Conservation (phyloP, 2,113 vertebrate genomes). For the Hippocampus mohnikei region DNA sequence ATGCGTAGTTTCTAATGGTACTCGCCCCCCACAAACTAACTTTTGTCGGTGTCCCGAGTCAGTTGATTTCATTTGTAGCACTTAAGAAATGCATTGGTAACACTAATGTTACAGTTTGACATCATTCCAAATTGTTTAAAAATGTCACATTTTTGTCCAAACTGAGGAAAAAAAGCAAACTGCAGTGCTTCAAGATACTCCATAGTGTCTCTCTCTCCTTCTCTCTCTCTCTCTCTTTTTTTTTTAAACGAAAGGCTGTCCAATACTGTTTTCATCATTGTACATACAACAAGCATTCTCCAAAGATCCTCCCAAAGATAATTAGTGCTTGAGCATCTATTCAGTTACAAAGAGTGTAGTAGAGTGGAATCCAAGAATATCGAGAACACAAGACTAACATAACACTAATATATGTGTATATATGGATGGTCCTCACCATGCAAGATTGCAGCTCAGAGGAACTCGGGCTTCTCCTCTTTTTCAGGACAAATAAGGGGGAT, state of each 20-base stretch:
- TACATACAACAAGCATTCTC: neutral
- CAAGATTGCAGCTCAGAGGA: conserved; percentile 41
- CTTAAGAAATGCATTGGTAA: neutral
- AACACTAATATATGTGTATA: conserved; percentile 24
- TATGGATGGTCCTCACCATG: conserved; percentile 30
- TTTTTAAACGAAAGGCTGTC: neutral
- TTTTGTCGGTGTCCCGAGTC: neutral
- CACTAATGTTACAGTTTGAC: neutral
- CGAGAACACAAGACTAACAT: conserved; percentile 14
- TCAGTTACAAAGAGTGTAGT: neutral
- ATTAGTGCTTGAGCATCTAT: neutral
- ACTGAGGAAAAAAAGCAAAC: too few species aligned
- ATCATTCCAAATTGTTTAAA: neutral
- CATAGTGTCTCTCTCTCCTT: too few species aligned
- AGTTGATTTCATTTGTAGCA: neutral
- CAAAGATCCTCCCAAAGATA: neutral
- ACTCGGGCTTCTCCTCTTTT: conserved; percentile 19
- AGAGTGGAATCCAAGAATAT: conserved; percentile 20
- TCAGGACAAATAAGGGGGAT: conserved; percentile 58
- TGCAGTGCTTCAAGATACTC: neutral
- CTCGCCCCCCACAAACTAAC: neutral
- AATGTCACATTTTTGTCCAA: too few species aligned
- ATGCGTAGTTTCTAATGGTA: neutral
- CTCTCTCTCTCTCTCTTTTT: too few species aligned
- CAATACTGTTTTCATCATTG: neutral